Evolutionary conservation across 2,113 vertebrate genomes (phyloP).

Genomic region (Dipodomys stephensi): DNA sequence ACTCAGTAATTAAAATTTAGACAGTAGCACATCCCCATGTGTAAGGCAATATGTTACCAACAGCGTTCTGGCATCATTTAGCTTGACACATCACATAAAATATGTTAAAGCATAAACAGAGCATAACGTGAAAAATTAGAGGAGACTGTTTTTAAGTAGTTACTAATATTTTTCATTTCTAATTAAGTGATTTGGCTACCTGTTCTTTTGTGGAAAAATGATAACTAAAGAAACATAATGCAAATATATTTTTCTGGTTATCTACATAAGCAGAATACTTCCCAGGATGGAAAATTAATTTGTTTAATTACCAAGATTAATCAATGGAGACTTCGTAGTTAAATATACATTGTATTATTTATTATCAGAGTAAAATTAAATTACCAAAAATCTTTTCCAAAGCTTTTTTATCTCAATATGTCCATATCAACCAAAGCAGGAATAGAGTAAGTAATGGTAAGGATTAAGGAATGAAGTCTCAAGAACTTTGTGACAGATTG

Average conservation of each 20-base stretch:
- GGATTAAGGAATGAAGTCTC: not conserved
- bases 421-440: not conserved
- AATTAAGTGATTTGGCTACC: constrained; percentile 31
- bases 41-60: constrained; percentile 55
- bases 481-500: not conserved
- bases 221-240: not conserved
- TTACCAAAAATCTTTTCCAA: too few relatives aligned
- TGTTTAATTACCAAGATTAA: constrained; percentile 24
- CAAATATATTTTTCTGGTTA: not conserved
- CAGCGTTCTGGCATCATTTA: constrained; percentile 63
- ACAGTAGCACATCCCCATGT: constrained; percentile 69
- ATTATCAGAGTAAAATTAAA: not conserved
- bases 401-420: too few relatives aligned
- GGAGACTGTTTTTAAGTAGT: constrained; percentile 15
- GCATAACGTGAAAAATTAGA: not conserved
- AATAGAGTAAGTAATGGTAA: not conserved
- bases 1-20: constrained; percentile 81
- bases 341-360: not conserved
- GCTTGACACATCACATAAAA: constrained; percentile 32
- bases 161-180: constrained; percentile 52
- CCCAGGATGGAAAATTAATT: constrained; percentile 12
- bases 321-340: not conserved
- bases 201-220: not conserved
- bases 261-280: not conserved
- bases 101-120: constrained; percentile 51